Evolutionary conservation across 2,113 vertebrate species (phyloP).

Genomic region (Trogon melanurus): DNA sequence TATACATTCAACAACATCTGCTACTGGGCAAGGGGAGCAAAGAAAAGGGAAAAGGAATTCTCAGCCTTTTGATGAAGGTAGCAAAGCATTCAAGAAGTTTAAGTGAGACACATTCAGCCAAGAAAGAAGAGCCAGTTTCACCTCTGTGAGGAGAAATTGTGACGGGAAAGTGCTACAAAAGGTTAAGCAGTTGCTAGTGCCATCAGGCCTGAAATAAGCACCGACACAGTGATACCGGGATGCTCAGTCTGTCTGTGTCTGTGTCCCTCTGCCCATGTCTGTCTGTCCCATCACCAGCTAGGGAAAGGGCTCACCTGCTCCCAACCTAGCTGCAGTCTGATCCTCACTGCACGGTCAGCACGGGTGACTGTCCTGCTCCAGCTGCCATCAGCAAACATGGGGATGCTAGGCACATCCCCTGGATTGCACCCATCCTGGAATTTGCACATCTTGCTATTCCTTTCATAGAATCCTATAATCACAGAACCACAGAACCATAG

Average conservation of each 20-base stretch:
- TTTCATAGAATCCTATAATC: not conserved
- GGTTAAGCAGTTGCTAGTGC: not conserved
- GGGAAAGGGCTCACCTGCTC: not conserved
- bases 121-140: not conserved
- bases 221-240: not conserved
- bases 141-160: not conserved
- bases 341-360: not conserved
- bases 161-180: not conserved
- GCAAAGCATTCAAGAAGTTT: not conserved
- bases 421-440: not conserved
- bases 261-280: not conserved
- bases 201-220: not conserved
- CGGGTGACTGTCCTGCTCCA: not conserved
- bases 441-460: not conserved
- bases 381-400: not conserved
- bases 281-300: not conserved
- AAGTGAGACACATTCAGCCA: not conserved
- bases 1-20: not conserved
- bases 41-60: not conserved
- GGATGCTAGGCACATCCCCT: not conserved
- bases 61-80: not conserved
- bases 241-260: not conserved
- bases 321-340: not conserved
- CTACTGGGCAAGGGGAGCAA: not conserved
- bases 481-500: not conserved